These are phyloP conservation scores for roundworm (Caenorhabditis elegans) DNA, from an alignment of 1,140 invertebrate species.

Conservation along the genomic window WBcel235 BX284604.4:15006501-15007000, in stretches of 20 bases:
- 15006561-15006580: not conserved
- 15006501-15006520: conserved; percentile 1
- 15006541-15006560: not conserved
- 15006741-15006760: too few species aligned
- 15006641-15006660: not conserved
- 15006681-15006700: not conserved
- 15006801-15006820: not conserved
- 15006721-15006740: not conserved
- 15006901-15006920: not conserved
- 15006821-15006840: conserved; percentile 18
- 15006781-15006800: not conserved
- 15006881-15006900: not conserved
- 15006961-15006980: not conserved
- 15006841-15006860: not conserved
- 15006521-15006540: not conserved
- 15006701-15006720: not conserved
- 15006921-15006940: not conserved
- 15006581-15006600: not conserved
- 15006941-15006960: not conserved
- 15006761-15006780: conserved; percentile 17
- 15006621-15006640: not conserved
- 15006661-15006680: not conserved
- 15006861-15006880: conserved; percentile 22
- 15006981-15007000: not conserved
- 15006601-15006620: not conserved